Percentiles rank a stretch among this genome's conserved stretches.
phyloP scores from a whole-genome alignment of 2,113 vertebrate species.

The Polypterus senegalus region DNA sequence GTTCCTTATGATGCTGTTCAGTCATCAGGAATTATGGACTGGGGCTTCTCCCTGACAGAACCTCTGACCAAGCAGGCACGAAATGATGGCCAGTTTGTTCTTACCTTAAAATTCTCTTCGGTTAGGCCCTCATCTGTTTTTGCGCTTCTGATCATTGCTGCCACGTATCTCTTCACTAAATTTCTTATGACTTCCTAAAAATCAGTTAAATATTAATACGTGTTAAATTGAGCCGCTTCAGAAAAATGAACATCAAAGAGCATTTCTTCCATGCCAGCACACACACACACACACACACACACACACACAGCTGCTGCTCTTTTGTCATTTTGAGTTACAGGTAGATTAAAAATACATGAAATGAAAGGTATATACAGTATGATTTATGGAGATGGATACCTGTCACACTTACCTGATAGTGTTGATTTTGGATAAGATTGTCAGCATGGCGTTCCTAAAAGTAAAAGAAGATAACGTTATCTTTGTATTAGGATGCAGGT shows the following conservation, averaged over 20 bases:
- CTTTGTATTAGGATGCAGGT: conserved; percentile 6
- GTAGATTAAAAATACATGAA: neutral
- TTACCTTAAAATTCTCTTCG: conserved; percentile 94
- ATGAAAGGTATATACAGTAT: neutral
- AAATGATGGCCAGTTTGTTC: too few relatives aligned
- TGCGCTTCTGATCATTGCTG: conserved; percentile 90
- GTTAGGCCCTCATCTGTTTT: conserved; percentile 91
- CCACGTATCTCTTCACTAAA: conserved; percentile 88
- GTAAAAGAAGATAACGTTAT: conserved; percentile 24
- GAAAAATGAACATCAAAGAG: too few relatives aligned
- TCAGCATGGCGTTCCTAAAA: conserved; percentile 81
- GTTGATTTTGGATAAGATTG: conserved; percentile 88
- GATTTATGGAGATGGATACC: neutral
- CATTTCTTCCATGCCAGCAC: too few relatives aligned
- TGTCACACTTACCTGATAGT: conserved; percentile 73
- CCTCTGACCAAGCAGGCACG: too few relatives aligned
- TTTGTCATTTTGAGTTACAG: neutral
- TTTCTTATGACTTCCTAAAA: conserved; percentile 86
- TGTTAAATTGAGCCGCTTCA: too few relatives aligned
- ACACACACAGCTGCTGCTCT: too few relatives aligned
- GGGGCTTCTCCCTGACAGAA: too few relatives aligned
- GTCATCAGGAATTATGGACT: too few relatives aligned
- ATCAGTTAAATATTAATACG: neutral
- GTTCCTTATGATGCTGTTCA: too few relatives aligned
- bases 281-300: too few relatives aligned